phyloP scores from a whole-genome alignment of 2,797 vertebrate species.

The Dallia pectoralis region DNA sequence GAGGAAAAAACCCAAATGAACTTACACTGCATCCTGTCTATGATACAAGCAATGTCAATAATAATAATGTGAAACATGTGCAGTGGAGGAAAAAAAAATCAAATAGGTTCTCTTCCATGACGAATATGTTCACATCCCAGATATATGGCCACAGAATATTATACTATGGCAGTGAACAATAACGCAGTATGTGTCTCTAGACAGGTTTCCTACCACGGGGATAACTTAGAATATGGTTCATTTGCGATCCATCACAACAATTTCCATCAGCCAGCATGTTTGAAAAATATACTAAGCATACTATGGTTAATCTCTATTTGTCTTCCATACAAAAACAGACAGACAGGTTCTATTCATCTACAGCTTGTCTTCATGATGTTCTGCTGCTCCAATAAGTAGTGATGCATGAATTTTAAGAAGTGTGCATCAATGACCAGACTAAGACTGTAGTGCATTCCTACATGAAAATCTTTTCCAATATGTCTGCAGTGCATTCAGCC shows the following conservation, averaged over 20 bases:
- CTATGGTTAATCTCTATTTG: conserved; percentile 24
- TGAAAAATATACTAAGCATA: conserved; percentile 33
- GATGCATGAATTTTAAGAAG: conserved; percentile 27
- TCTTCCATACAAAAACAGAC: conserved; percentile 31
- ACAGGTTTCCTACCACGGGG: conserved; percentile 50
- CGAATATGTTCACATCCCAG: conserved; percentile 48
- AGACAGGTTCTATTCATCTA: conserved; percentile 13
- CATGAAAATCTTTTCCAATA: background rate
- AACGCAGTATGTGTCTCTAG: conserved; percentile 53
- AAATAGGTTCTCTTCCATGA: conserved; percentile 38
- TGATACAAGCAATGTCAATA: conserved; percentile 8
- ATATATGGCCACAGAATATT: conserved; percentile 52
- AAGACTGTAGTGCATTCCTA: background rate
- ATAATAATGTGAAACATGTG: too few species aligned
- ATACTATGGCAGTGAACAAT: conserved; percentile 51
- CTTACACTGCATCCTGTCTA: background rate
- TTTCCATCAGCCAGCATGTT: conserved; percentile 27
- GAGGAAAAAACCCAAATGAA: background rate
- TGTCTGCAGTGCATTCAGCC: background rate
- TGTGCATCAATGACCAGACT: background rate
- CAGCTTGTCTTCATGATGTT: conserved; percentile 20
- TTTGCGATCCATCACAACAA: conserved; percentile 40
- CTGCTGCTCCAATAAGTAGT: conserved; percentile 9
- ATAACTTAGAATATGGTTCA: conserved; percentile 45
- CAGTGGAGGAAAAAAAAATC: conserved; percentile 20